Evolutionary conservation across 2,797 vertebrate species (phyloP).

Genomic region (Glossophaga mutica): DNA sequence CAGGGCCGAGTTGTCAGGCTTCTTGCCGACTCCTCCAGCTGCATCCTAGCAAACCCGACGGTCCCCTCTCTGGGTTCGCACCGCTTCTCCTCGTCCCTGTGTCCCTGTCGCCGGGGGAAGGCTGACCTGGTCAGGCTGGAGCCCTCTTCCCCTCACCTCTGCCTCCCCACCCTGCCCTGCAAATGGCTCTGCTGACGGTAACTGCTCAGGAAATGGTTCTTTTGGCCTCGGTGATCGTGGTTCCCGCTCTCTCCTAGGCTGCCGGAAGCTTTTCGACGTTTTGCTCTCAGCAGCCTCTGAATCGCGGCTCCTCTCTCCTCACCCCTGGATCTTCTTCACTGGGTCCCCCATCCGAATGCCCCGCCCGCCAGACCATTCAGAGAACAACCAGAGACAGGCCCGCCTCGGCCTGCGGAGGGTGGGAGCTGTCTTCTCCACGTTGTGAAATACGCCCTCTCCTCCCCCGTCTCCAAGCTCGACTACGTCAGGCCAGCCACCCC

Average conservation of each 20-base stretch:
- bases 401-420: accelerated
- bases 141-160: neutral
- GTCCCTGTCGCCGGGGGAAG: too few species aligned
- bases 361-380: too few species aligned
- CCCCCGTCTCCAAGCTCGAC: neutral
- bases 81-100: neutral
- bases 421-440: neutral
- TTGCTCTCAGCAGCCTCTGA: neutral
- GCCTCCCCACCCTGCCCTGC: neutral
- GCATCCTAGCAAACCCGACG: accelerated
- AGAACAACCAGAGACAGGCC: neutral
- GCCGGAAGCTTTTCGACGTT: neutral
- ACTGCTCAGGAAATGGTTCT: neutral
- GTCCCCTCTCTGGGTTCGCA: neutral
- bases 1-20: accelerated
- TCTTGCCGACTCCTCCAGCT: neutral
- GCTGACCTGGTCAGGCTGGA: too few species aligned
- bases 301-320: neutral
- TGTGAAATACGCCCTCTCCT: neutral
- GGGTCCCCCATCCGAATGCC: neutral
- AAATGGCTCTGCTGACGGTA: neutral
- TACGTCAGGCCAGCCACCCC: neutral
- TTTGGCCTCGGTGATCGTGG: neutral
- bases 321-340: neutral
- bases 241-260: neutral